Evolutionary conservation across 1,140 invertebrate genomes (phyloP).

Genomic region (Ctenoplectra terminalis): DNA sequence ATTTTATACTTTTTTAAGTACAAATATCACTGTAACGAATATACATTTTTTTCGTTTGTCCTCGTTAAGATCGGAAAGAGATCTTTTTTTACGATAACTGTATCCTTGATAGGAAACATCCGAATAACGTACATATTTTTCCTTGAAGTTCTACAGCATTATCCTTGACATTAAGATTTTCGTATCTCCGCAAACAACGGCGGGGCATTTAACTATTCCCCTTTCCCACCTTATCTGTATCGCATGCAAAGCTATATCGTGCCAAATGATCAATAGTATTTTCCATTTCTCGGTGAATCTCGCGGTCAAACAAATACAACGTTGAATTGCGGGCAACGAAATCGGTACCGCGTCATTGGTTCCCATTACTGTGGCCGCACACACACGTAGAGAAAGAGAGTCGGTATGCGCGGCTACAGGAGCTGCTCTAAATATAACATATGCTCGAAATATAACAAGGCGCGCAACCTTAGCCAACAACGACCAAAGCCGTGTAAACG

Average conservation of each 20-base stretch:
- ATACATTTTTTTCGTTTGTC: too few relatives aligned
- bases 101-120: background rate
- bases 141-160: background rate
- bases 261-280: conserved; percentile 26
- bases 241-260: background rate
- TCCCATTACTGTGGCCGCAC: background rate
- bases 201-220: background rate
- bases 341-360: conserved; percentile 13
- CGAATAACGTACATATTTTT: background rate
- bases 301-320: background rate
- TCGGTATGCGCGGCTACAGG: conserved; percentile 44
- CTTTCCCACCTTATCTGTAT: background rate
- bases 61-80: background rate
- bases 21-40: background rate
- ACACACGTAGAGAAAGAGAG: conserved; percentile 4
- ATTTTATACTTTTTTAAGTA: background rate
- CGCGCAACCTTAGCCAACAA: conserved; percentile 60
- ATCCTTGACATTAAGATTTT: conserved; percentile 41
- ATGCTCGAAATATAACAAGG: conserved; percentile 81
- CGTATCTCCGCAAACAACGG: conserved; percentile 26
- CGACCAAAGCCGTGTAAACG: conserved; percentile 36
- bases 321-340: background rate
- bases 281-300: conserved; percentile 14
- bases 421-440: conserved; percentile 79
- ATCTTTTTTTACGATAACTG: background rate